Evolutionary conservation across 1,140 invertebrate species (phyloP), one percentile per base, ranked within the genome.

Genomic region (Nephila pilipes): DNA sequence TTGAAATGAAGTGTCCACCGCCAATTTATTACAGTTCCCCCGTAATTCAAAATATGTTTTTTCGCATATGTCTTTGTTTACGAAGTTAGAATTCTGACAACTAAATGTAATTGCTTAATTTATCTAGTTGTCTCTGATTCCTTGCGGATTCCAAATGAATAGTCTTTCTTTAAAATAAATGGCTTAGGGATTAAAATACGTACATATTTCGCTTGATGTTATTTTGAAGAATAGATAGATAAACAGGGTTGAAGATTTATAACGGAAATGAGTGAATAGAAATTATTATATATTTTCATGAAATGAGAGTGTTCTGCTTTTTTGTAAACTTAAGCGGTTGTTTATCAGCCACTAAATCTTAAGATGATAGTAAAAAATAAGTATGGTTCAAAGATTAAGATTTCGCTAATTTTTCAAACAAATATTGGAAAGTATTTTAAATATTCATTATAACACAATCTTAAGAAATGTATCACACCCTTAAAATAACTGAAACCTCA

Each of bases 21-120:
- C 14, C 36, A 10, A 79, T 79, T 79, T 79, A 32, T 79, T 79
- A 79, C 3, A 32, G 69, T 25, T 79, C 29, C 29, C 12, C 29
- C 16, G 5, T 79, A 6, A 29, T 25, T 79, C 18, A 20, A 22
- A 60, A 60, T 60, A 18, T 18, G 58, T 60, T 60, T 60, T 60
- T 58, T 58, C 22, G 16, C 22, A 18, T 60, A 20, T 60, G 58
- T 79, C 36, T 79, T 38, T 79, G 69, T 79, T 79, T 79, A 38
- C 36, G 29, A 79, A 79, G 29, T 79, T 79, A 79, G 36, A 79
- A 79, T 18, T 75, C 65, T 38, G 36, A 38, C 69, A 79, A 4
- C 10, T 38, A 79, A 79, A 79, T 79, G 36, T 79, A 79, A 79
- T 79, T 79, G 69, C n/a, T 38, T 32, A 79, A 79, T 8, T 25